phyloP scores from a whole-genome alignment of 1,140 invertebrate species.

The Drosophila parvula region DNA sequence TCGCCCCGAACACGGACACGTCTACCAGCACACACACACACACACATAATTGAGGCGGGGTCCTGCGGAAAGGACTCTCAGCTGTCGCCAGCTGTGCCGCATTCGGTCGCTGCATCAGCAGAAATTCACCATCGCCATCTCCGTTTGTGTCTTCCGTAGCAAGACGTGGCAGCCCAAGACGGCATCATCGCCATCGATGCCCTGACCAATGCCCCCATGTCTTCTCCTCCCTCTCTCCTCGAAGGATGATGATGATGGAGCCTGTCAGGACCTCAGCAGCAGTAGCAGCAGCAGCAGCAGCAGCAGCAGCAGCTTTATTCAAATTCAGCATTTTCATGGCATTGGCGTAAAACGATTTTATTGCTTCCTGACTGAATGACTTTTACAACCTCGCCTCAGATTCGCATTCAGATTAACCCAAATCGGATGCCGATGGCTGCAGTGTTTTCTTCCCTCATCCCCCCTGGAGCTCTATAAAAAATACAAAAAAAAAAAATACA shows the following conservation, averaged over 20 bases:
- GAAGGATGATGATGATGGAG: slow-evolving; percentile 17
- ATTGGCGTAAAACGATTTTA: slow-evolving; percentile 82
- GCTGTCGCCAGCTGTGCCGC: slow-evolving; percentile 73
- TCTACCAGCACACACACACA: slow-evolving; percentile 16
- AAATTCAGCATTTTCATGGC: slow-evolving; percentile 82
- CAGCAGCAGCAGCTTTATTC: slow-evolving; percentile 66
- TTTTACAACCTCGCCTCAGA: slow-evolving; percentile 76
- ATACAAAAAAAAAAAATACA: too few relatives aligned
- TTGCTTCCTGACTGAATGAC: slow-evolving; percentile 81
- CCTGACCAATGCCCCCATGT: slow-evolving; percentile 31
- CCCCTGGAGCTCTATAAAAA: neutral
- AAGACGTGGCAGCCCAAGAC: slow-evolving; percentile 49
- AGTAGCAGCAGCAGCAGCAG: slow-evolving; percentile 1
- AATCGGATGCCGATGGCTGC: slow-evolving; percentile 55
- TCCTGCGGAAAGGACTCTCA: slow-evolving; percentile 35
- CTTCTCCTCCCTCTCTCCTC: neutral
- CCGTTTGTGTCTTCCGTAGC: slow-evolving; percentile 20
- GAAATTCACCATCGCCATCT: slow-evolving; percentile 46
- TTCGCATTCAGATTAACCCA: slow-evolving; percentile 70
- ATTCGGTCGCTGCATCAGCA: slow-evolving; percentile 72
- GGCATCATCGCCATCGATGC: slow-evolving; percentile 54
- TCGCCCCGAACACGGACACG: neutral
- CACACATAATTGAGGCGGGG: slow-evolving; percentile 67
- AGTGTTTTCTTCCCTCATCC: slow-evolving; percentile 2
- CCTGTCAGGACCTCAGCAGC: slow-evolving; percentile 6